A percentile compares a stretch with the other conserved stretches of the same genome.
Conservation (phyloP, 2,113 vertebrate genomes). For the Synodontis membranacea region DNA sequence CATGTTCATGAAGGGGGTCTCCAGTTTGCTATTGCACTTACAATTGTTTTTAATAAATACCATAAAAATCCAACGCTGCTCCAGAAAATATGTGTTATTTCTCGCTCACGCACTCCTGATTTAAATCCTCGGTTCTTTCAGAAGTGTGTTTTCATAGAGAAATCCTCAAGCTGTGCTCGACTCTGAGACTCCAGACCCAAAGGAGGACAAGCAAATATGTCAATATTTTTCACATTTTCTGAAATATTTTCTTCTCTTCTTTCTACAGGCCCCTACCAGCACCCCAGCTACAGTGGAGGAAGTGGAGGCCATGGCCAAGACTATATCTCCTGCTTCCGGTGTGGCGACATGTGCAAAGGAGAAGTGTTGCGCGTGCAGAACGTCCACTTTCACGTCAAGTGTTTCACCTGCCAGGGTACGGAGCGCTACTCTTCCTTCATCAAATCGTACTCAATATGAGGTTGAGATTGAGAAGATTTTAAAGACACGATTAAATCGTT, state of each 20-base stretch:
- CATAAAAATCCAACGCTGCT: neutral
- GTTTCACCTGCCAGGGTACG: slow-evolving; percentile 90
- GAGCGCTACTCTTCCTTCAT: neutral
- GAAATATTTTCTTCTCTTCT: slow-evolving; percentile 36
- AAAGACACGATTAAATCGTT: neutral
- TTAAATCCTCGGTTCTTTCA: neutral
- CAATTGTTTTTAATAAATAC: neutral
- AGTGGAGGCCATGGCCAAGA: slow-evolving; percentile 45
- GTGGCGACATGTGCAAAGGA: slow-evolving; percentile 82
- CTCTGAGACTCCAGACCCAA: neutral
- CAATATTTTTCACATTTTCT: neutral
- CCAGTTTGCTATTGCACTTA: neutral
- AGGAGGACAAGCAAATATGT: neutral
- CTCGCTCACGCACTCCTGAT: neutral
- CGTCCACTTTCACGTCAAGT: slow-evolving; percentile 86
- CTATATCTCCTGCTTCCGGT: slow-evolving; percentile 84
- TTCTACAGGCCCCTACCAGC: slow-evolving; percentile 81
- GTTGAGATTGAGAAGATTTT: neutral
- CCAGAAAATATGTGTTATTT: neutral
- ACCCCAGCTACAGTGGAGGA: slow-evolving; percentile 70
- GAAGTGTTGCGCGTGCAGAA: slow-evolving; percentile 87
- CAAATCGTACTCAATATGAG: neutral
- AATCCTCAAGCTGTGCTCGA: neutral
- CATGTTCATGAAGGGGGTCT: neutral
- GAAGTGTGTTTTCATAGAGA: neutral